phyloP scores from a whole-genome alignment of 23 tunicate genomes.

The Phallusia fumigata region DNA sequence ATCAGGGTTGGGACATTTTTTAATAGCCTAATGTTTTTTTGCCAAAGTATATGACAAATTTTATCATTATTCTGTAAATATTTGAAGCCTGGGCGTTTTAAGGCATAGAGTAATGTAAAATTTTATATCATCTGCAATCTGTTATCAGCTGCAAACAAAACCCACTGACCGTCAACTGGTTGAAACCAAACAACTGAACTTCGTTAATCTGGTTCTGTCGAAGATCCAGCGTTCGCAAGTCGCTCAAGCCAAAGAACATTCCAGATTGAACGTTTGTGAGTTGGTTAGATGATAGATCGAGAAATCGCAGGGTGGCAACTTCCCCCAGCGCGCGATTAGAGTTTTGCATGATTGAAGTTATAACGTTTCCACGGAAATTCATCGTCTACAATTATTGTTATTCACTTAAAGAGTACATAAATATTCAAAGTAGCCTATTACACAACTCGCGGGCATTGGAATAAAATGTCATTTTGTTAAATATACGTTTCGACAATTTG shows the following conservation, averaged over 20 bases:
- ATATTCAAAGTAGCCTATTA: too few species aligned
- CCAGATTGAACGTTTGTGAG: slow-evolving; percentile 32
- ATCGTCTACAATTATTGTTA: slow-evolving; percentile 34
- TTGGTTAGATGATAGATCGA: slow-evolving; percentile 61
- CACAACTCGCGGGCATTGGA: too few species aligned
- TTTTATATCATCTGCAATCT: too few species aligned
- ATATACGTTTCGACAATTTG: too few species aligned
- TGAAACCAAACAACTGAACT: slow-evolving; percentile 19
- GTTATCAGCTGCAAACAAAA: neutral
- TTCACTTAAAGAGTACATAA: too few species aligned
- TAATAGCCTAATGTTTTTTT: too few species aligned
- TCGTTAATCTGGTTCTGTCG: slow-evolving; percentile 63
- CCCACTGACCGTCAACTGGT: neutral
- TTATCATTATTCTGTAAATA: too few species aligned
- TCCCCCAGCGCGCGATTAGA: slow-evolving; percentile 34
- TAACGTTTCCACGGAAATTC: slow-evolving; percentile 51
- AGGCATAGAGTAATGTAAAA: too few species aligned
- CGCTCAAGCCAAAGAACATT: slow-evolving; percentile 23
- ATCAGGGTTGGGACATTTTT: too few species aligned
- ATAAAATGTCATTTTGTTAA: too few species aligned
- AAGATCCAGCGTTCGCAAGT: slow-evolving; percentile 51
- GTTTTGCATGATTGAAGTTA: slow-evolving; percentile 33
- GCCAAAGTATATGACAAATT: too few species aligned
- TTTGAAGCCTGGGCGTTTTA: too few species aligned
- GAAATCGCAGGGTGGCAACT: slow-evolving; percentile 27